phyloP scores from a whole-genome alignment of 2,797 vertebrate genomes.

The Urophycis tenuis region DNA sequence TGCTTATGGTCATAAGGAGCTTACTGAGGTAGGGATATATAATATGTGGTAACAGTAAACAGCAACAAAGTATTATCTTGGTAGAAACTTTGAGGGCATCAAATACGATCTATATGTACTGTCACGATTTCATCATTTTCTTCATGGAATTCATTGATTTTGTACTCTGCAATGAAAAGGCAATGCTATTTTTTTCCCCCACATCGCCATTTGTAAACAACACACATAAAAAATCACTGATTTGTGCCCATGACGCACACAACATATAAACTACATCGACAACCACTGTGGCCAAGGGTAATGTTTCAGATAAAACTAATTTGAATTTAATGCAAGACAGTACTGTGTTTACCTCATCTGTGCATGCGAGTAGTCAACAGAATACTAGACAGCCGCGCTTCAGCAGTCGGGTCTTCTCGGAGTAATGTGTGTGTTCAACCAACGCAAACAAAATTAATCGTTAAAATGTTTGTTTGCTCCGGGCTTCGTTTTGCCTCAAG shows the following conservation, averaged over 20 bases:
- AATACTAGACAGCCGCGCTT: not conserved
- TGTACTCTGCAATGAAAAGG: slow-evolving; percentile 30
- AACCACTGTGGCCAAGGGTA: not conserved
- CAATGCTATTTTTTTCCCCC: slow-evolving; percentile 10
- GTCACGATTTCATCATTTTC: slow-evolving; percentile 56
- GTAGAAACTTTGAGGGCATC: slow-evolving; percentile 45
- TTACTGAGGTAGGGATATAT: slow-evolving; percentile 28
- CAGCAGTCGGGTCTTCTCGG: not conserved
- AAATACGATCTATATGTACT: slow-evolving; percentile 52
- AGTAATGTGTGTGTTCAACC: not conserved
- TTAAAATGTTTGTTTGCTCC: not conserved
- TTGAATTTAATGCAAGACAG: not conserved
- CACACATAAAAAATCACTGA: not conserved
- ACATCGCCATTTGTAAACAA: slow-evolving; percentile 17
- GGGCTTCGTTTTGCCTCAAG: not conserved
- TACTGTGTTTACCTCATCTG: not conserved
- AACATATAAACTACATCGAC: not conserved
- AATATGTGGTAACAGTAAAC: slow-evolving; percentile 44
- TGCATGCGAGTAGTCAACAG: not conserved
- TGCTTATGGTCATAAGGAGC: slow-evolving; percentile 10
- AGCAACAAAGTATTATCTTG: slow-evolving; percentile 49
- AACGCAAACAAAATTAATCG: not conserved
- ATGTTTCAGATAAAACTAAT: not conserved
- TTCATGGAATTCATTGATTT: slow-evolving; percentile 48
- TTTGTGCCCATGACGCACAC: not conserved